phyloP scores from a whole-genome alignment of 2,113 vertebrate genomes.

The Lamprologus callipterus region DNA sequence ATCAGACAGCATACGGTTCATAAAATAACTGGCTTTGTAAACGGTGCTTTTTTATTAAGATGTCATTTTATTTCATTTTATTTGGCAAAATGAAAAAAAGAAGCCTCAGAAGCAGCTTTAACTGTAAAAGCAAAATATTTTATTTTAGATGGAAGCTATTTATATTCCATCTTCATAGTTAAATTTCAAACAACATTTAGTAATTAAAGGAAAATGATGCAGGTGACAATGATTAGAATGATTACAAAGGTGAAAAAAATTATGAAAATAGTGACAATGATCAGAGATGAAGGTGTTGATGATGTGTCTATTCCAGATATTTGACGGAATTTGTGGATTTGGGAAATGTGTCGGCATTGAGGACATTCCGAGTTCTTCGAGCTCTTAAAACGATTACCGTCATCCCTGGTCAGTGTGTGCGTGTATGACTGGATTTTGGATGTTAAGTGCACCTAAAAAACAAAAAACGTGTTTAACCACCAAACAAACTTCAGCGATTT shows the following conservation, averaged over 20 bases:
- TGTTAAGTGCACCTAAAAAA: background rate
- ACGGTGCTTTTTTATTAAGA: background rate
- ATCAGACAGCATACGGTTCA: background rate
- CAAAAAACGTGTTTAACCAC: background rate
- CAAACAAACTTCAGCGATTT: background rate
- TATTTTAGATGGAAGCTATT: background rate
- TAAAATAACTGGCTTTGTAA: background rate
- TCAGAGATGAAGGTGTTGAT: background rate
- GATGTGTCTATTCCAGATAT: constrained; percentile 71
- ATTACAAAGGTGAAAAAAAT: background rate
- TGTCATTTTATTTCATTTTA: background rate
- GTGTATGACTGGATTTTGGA: background rate
- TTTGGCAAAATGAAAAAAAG: background rate
- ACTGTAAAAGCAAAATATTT: background rate
- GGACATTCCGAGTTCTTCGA: constrained; percentile 92
- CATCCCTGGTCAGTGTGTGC: constrained; percentile 80
- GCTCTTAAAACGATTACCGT: constrained; percentile 96
- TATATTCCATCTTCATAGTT: background rate
- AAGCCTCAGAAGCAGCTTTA: background rate
- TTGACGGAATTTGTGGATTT: constrained; percentile 91
- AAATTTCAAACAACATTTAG: background rate
- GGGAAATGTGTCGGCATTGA: constrained; percentile 91
- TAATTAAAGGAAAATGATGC: background rate
- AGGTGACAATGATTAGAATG: background rate
- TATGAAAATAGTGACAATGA: background rate